A percentile compares a stretch with the other conserved stretches of the same genome.
Evolutionary conservation across 2,888 invertebrate genomes (phyloP).

Genomic region (Biston betularia): DNA sequence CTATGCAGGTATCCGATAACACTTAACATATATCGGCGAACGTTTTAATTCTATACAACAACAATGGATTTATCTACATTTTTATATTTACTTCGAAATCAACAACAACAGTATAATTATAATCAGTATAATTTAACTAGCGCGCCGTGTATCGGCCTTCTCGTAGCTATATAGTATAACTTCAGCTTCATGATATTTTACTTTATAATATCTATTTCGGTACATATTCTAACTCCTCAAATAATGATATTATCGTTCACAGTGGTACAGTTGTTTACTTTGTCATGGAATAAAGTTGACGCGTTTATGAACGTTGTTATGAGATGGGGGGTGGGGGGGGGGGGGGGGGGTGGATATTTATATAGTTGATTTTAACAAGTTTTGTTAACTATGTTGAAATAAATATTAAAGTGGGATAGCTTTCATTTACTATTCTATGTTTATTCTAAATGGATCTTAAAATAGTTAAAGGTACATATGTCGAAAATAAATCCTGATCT

Average conservation of each 20-base stretch:
- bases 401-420: background rate
- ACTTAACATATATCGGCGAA: slow-evolving; percentile 81
- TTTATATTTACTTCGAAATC: slow-evolving; percentile 66
- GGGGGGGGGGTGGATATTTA: slow-evolving; percentile 73
- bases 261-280: slow-evolving; percentile 27
- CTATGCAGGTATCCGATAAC: slow-evolving; percentile 84
- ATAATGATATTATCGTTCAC: slow-evolving; percentile 43
- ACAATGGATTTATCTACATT: slow-evolving; percentile 76
- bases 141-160: slow-evolving; percentile 41
- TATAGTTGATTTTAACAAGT: slow-evolving; percentile 8
- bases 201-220: slow-evolving; percentile 37
- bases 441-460: background rate
- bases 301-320: slow-evolving; percentile 61
- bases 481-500: background rate
- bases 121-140: slow-evolving; percentile 46
- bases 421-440: background rate
- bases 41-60: slow-evolving; percentile 81
- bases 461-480: background rate
- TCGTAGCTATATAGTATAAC: slow-evolving; percentile 31
- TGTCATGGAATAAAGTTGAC: slow-evolving; percentile 35
- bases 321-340: slow-evolving; percentile 67
- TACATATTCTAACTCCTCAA: slow-evolving; percentile 36
- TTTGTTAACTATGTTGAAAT: background rate
- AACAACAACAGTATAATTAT: slow-evolving; percentile 65
- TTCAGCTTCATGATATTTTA: slow-evolving; percentile 44